These are phyloP conservation scores for Turritopsis rubra DNA, from an alignment of 30 jellyfish, hydroid and myxozoan species.

Conservation along the genomic window DNA sequence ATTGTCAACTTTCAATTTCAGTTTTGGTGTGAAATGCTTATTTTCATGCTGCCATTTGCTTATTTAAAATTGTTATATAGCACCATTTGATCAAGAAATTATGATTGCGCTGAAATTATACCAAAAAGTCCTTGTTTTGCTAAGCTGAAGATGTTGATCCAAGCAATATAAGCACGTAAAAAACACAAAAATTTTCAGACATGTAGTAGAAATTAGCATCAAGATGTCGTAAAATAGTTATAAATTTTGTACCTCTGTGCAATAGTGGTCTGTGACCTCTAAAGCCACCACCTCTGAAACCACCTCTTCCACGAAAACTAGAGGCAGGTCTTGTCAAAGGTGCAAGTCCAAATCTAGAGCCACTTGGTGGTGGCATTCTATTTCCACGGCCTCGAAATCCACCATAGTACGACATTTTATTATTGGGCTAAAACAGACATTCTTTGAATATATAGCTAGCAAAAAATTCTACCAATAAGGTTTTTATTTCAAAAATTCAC, in stretches of 20 bases:
- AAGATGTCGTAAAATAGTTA: not conserved
- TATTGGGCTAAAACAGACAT: not conserved
- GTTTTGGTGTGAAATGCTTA: too few species aligned
- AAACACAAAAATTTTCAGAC: too few species aligned
- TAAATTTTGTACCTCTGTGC: not conserved
- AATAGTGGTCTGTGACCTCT: not conserved
- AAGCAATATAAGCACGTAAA: too few species aligned
- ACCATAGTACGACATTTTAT: conserved; percentile 9
- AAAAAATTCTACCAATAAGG: not conserved
- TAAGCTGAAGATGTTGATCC: too few species aligned
- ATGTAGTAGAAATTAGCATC: not conserved
- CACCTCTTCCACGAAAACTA: conserved; percentile 7
- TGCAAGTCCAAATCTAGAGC: conserved; percentile 29
- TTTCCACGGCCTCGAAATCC: conserved; percentile 10
- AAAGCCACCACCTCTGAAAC: conserved; percentile 24
- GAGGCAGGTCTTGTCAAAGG: conserved; percentile 27
- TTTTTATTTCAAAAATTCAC: not conserved
- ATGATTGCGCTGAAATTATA: too few species aligned
- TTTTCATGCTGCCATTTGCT: too few species aligned
- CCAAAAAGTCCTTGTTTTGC: too few species aligned
- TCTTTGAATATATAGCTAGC: not conserved
- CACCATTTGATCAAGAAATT: too few species aligned
- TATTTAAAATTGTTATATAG: too few species aligned
- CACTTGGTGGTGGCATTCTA: conserved; percentile 14
- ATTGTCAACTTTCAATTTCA: too few species aligned